Evolutionary conservation across 1,140 invertebrate species (phyloP).

Genomic region (Brachystomella parvula): DNA sequence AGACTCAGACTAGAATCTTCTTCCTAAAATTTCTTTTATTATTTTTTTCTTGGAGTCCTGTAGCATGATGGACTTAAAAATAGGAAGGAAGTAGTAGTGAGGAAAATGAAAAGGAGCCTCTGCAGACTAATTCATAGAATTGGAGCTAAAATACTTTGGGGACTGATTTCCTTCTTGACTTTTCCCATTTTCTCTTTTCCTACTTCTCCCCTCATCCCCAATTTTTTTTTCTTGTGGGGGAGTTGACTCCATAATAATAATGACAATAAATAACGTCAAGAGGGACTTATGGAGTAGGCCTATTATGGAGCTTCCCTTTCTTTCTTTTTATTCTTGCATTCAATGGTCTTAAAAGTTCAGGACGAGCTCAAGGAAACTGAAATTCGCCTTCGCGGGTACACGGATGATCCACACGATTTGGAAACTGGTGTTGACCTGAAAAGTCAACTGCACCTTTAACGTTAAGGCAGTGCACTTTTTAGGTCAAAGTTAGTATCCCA

Average conservation of each 20-base stretch:
- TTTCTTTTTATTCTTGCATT: neutral
- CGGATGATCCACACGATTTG: too few species aligned
- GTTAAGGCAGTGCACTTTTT: too few species aligned
- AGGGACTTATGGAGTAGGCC: constrained; percentile 1
- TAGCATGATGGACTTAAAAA: too few species aligned
- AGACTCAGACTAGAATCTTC: too few species aligned
- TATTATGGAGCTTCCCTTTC: neutral
- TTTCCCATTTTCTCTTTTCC: neutral
- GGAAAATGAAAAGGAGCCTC: neutral
- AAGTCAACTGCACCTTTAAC: too few species aligned
- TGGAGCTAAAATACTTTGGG: constrained; percentile 6
- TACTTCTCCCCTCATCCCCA: neutral
- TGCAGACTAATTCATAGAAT: constrained; percentile 5
- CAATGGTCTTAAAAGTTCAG: neutral
- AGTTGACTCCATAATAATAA: constrained; percentile 8
- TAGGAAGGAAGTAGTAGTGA: neutral
- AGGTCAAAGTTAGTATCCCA: too few species aligned
- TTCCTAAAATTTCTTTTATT: too few species aligned
- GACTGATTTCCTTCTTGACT: neutral
- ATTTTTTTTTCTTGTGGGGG: too few species aligned
- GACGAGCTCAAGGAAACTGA: too few species aligned
- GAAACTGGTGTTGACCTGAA: too few species aligned
- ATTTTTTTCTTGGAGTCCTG: too few species aligned
- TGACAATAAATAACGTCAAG: constrained; percentile 6
- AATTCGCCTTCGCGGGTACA: too few species aligned